Percentiles rank a stretch among this genome's conserved stretches.
phyloP scores from a whole-genome alignment of 2,113 vertebrate species.

The Phalacrocorax carbo region DNA sequence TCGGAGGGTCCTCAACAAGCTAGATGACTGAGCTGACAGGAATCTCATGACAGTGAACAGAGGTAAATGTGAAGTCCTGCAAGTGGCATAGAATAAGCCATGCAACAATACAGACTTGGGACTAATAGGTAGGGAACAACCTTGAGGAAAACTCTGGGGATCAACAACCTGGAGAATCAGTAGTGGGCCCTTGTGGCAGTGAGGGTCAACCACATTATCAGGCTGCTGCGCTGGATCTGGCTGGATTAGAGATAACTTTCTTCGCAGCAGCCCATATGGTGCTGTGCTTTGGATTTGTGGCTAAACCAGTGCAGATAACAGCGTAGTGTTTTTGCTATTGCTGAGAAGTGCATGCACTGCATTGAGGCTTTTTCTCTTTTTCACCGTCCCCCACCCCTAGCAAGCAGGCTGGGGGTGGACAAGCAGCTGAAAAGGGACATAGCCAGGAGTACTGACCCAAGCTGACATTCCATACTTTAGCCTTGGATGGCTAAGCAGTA shows the following conservation, averaged over 20 bases:
- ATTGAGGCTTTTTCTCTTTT: not conserved
- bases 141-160: not conserved
- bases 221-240: not conserved
- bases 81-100: not conserved
- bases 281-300: not conserved
- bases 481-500: not conserved
- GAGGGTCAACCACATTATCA: not conserved
- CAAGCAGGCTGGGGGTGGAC: rapidly evolving
- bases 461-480: not conserved
- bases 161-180: not conserved
- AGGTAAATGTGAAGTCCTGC: not conserved
- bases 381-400: not conserved
- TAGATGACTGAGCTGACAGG: not conserved
- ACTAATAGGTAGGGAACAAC: not conserved
- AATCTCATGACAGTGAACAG: not conserved
- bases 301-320: not conserved
- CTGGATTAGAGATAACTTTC: not conserved
- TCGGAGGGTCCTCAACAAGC: not conserved
- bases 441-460: not conserved
- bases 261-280: not conserved
- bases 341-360: not conserved
- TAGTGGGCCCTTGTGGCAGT: not conserved
- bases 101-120: not conserved
- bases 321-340: not conserved
- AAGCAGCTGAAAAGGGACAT: not conserved